These are phyloP conservation scores for Diphyllodes magnificus DNA, from an alignment of 2,113 vertebrate genomes.

Conservation along the genomic window DNA sequence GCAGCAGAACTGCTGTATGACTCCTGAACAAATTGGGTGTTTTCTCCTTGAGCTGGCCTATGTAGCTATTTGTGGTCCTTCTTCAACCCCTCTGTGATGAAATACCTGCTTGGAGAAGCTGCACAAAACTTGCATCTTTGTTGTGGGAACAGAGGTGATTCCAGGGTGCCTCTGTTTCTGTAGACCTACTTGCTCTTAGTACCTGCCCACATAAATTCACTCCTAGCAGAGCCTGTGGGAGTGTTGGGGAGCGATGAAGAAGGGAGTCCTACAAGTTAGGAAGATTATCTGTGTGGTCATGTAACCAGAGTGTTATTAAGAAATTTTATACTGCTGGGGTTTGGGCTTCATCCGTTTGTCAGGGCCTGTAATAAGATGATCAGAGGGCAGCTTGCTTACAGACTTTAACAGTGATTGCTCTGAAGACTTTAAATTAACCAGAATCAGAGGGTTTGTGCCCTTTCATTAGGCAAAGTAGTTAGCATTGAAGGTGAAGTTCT, in stretches of 20 bases:
- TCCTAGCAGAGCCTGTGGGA: background rate
- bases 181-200: background rate
- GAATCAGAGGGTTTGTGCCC: background rate
- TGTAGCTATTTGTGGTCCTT: background rate
- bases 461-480: background rate
- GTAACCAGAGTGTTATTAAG: background rate
- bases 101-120: background rate
- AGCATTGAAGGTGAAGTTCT: background rate
- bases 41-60: background rate
- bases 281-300: background rate
- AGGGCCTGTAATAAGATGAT: background rate
- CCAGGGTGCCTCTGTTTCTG: background rate
- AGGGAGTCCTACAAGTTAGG: background rate
- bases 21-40: background rate
- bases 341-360: background rate
- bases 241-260: background rate
- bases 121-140: background rate
- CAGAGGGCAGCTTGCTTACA: background rate
- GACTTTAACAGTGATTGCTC: background rate
- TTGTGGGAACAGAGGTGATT: background rate
- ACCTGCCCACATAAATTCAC: background rate
- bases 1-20: background rate
- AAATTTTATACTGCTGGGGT: background rate
- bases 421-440: background rate
- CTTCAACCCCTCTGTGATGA: background rate